A percentile compares a stretch with the other conserved stretches of the same genome.
Evolutionary conservation across 2,113 vertebrate species (phyloP).

Genomic region (Morone saxatilis): DNA sequence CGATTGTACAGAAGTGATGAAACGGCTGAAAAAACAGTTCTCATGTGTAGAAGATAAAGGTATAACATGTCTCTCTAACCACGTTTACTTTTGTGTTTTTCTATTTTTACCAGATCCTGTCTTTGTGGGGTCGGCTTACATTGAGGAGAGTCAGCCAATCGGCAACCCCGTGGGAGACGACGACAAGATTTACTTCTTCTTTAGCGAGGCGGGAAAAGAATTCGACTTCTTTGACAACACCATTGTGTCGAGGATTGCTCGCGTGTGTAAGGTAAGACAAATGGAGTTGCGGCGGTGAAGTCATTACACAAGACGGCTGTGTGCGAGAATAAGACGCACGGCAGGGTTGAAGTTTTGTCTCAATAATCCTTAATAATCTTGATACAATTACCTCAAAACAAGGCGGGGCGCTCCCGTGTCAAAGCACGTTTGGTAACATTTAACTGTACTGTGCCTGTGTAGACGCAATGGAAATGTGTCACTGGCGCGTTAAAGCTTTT

Average conservation of each 20-base stretch:
- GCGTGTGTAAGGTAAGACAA: conserved; percentile 93
- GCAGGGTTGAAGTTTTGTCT: conserved; percentile 28
- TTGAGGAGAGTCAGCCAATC: conserved; percentile 88
- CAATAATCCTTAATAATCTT: conserved; percentile 69
- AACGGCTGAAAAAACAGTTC: not conserved
- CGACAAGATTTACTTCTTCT: conserved; percentile 98
- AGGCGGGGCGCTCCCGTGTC: conserved; percentile 40
- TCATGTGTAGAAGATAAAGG: not conserved
- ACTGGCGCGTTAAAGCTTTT: conserved; percentile 21
- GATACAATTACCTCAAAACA: conserved; percentile 40
- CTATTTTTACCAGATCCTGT: conserved; percentile 86
- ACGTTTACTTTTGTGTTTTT: conserved; percentile 20
- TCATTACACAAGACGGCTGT: conserved; percentile 2
- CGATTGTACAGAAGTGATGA: not conserved
- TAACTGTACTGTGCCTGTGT: conserved; percentile 10
- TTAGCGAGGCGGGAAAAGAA: conserved; percentile 94
- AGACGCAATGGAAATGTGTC: conserved; percentile 45
- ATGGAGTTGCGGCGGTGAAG: not conserved
- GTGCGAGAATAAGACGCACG: conserved; percentile 20
- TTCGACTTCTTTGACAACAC: conserved; percentile 97
- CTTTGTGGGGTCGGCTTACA: conserved; percentile 92
- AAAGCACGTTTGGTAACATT: conserved; percentile 34
- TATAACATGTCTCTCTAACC: conserved; percentile 4
- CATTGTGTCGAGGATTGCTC: conserved; percentile 92
- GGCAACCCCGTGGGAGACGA: conserved; percentile 86